Base-by-base conservation (phyloP, 1,140 invertebrate genomes). In the Lordiphosa mommai region DNA sequence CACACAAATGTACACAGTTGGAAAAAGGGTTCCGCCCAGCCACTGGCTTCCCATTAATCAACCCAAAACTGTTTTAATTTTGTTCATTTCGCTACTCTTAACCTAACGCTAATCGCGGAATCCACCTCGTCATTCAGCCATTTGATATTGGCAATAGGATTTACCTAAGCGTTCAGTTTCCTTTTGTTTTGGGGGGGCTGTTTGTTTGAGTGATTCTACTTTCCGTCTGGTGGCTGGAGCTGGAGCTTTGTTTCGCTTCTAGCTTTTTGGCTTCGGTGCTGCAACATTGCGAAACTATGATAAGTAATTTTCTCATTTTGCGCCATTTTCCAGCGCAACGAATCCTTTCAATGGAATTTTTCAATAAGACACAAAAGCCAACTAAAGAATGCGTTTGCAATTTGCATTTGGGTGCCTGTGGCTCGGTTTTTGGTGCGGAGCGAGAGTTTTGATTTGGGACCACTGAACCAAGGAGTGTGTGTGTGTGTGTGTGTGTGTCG, bases 301-400 rank as follows among this genome's bases (percentile, higher is more conserved):
- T 50, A 50, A 50, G 48, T 50, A 37, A 50, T 50, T 50, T 50
- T 50, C 48, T 50, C 33, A 50, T 50, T 50, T 50, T 37, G 48
- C 34, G 34, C 34, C 34, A 37, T 37, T 50, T 50, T 50, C 48
- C 48, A 50, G 48, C 48, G 34, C 48, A 50, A 50, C 48, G 48
- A 50, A 38, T 50, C 33, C 48, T 50, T 50, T 50, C 33, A 50
- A 37, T 50, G 48, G 34, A 37, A 50, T 50, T 50, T 50, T 50
- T 50, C 48, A 50, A 50, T 50, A 50, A 50, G 48, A 50, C 48
- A 50, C 33, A 50, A 50, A 50, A 50, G 48, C 48, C 48, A 50
- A 50, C 33, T 38, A 38, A 50, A 50, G 48, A 50, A 50, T 50
- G 48, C 34, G 48, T 50, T 37, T 38, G 48, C 36, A 50, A 50